Percentiles rank a stretch among this genome's conserved stretches.
phyloP scores from a whole-genome alignment of 2,797 vertebrate genomes.

The Scomberomorus guttatus region DNA sequence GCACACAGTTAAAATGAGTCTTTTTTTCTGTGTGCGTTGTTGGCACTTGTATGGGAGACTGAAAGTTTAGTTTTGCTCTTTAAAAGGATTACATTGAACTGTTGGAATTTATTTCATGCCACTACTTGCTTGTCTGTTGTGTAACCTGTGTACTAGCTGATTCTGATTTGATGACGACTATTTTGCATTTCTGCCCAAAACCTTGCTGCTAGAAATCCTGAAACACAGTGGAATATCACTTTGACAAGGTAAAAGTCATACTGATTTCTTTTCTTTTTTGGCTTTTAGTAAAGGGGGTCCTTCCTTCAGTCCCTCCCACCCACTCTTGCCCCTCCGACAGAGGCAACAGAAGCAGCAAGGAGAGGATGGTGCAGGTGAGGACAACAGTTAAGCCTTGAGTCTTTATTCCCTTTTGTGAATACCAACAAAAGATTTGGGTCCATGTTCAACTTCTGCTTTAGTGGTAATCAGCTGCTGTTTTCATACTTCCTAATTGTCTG shows the following conservation, averaged over 20 bases:
- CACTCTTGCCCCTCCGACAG: slow-evolving; percentile 95
- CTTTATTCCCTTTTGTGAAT: neutral
- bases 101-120: neutral
- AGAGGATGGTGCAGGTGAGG: slow-evolving; percentile 90
- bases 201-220: neutral
- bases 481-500: neutral
- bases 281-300: slow-evolving; percentile 89
- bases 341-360: slow-evolving; percentile 94
- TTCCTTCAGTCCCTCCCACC: slow-evolving; percentile 92
- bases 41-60: neutral
- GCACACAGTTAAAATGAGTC: neutral
- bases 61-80: neutral
- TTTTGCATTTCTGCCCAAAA: neutral
- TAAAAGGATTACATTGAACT: neutral
- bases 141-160: neutral
- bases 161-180: neutral
- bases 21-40: slow-evolving; percentile 8
- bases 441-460: neutral
- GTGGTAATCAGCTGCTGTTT: neutral
- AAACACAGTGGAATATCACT: neutral
- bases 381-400: neutral
- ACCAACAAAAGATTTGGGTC: neutral
- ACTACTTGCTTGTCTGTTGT: neutral
- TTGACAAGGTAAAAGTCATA: too few relatives aligned
- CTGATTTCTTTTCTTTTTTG: slow-evolving; percentile 2